Percentiles rank a stretch among this genome's conserved stretches.
phyloP scores from a whole-genome alignment of 2,113 vertebrate species.

The Heterocephalus glaber region DNA sequence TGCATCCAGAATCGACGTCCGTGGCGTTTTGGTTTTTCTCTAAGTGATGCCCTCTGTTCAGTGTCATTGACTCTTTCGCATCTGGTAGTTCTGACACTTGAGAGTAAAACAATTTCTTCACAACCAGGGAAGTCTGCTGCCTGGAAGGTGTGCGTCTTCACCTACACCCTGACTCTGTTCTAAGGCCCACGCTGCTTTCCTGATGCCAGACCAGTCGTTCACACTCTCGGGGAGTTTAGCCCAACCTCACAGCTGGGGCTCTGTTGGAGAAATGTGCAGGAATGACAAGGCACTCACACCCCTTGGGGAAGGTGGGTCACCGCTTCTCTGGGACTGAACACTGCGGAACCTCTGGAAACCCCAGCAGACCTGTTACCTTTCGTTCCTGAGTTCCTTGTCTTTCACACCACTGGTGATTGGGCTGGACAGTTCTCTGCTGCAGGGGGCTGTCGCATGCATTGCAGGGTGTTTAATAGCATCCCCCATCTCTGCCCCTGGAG shows the following conservation, averaged over 20 bases:
- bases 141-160: accelerated
- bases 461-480: accelerated
- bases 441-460: accelerated
- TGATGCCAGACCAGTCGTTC: accelerated
- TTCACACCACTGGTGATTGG: accelerated
- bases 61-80: not conserved
- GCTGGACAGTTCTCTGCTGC: accelerated
- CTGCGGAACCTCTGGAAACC: not conserved
- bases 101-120: not conserved
- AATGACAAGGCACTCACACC: too few relatives aligned
- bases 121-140: not conserved
- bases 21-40: accelerated
- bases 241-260: accelerated
- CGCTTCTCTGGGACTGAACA: accelerated
- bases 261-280: accelerated
- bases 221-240: not conserved
- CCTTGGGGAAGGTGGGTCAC: not conserved
- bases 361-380: not conserved
- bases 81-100: not conserved
- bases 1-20: accelerated
- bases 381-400: not conserved
- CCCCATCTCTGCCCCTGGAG: accelerated
- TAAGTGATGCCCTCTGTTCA: not conserved
- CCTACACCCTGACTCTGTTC: not conserved
- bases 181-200: accelerated